Conservation (phyloP, 2,888 invertebrate genomes). For the Cyclophora albipunctata region DNA sequence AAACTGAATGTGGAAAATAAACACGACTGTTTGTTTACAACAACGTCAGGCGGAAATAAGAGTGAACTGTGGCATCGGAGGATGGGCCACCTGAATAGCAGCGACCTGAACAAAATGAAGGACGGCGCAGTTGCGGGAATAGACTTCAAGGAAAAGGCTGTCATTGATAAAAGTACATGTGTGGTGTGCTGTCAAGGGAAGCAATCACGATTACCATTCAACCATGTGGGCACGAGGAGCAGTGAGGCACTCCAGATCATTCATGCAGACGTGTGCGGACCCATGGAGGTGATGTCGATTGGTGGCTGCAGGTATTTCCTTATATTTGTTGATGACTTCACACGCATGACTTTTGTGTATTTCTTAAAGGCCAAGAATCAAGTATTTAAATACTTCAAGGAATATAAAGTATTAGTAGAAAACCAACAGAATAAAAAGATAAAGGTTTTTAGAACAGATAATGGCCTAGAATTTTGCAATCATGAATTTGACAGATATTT, state of each 20-base stretch:
- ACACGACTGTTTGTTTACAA: no score
- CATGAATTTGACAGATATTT: no score
- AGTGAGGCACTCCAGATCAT: conserved; percentile 1
- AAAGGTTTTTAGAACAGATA: no score
- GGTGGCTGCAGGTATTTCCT: not conserved
- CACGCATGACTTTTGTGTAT: not conserved
- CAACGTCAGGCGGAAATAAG: no score
- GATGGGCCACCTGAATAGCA: no score
- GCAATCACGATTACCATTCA: conserved; percentile 4
- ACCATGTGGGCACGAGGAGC: not conserved
- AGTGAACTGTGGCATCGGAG: no score
- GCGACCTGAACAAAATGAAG: no score
- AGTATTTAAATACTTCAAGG: not conserved
- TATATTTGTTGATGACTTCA: not conserved
- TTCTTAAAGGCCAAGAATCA: not conserved
- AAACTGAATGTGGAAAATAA: no score
- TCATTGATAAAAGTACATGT: conserved; percentile 1
- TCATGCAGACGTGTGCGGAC: conserved; percentile 5
- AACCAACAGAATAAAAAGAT: conserved; percentile 14
- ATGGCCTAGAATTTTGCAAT: no score
- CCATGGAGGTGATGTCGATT: not conserved
- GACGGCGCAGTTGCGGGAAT: no score
- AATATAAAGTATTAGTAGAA: conserved; percentile 7
- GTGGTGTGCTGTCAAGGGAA: conserved; percentile 10
- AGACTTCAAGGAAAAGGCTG: not conserved